Evolutionary conservation across 2,113 vertebrate species (phyloP), one percentile per base, ranked within the genome.

Genomic region (Malurus alboscapulatus): DNA sequence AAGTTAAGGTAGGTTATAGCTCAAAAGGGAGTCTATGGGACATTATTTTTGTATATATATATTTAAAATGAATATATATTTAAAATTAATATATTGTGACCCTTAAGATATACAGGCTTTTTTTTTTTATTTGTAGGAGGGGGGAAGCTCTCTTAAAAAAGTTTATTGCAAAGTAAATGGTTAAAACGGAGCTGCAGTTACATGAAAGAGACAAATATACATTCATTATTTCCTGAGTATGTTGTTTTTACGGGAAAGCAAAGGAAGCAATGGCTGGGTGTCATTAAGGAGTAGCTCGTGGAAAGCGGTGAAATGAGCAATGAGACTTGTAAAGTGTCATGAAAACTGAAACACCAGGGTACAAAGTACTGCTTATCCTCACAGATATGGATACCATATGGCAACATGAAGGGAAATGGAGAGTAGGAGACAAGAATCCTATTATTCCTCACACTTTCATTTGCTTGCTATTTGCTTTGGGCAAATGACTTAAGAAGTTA

Each of bases 311-410:
- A 94, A 96, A 96, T 91, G 94, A 95, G 91, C 91, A 96, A 96
- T 91, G 93, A 96, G 95, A 94, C 92, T 96, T 96, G 94, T 96
- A 96, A 96, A 94, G 90, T 90, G 90, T 96, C 93, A 74, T 90
- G 95, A 90, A 96, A 96, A 96, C 91, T 95, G 95, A 96, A 96
- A 96, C 94, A 95, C 96, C 89, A 45, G 94, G 90, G 87, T 96
- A 96, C 95, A 94, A 96, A 96, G 95, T 96, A 90, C 87, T 42
- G 75, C 93, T 92, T 95, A 91, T 95, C 90, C 93, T 94, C 55
- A 22, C 93, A 92, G 93, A 94, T 91, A 94, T 87, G 87, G 91
- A 89, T 91, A 91, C 95, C 93, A 96, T 92, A 95, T 96, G 96
- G 93, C 75, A 83, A 85, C 67, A 53, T 73, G 54, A 94, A 88